Base-by-base conservation (phyloP, 2,888 invertebrate species). In the Epirrhoe tristata region DNA sequence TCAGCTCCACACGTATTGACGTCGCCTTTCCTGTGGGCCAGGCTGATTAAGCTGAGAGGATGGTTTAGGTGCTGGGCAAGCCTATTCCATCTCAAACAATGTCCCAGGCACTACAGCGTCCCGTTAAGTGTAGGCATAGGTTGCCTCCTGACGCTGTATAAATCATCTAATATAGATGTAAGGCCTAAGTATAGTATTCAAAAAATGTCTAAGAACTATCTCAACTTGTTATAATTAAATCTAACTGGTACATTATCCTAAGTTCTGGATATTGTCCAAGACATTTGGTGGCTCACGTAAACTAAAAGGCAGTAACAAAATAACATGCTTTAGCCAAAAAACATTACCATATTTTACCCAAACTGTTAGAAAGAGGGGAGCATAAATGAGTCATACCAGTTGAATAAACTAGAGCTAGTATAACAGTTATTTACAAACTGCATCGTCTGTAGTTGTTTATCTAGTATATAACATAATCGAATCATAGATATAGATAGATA, bases 201-300 rank as follows among this genome's bases (percentile, higher is more conserved):
- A n/a, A 24, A 24, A 24, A 24, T 24, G 24, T 24, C 24, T 24
- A 24, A 2, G 24, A 24, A 24, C 39, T 52, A 39, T 46, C 32
- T 46, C 5, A 52, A 6, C 8, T 5, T 54, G 46, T 43, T 51
- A 31, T 34, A 6, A 43, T 52, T 50, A 36, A 43, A 39, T 5
- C 50, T 16, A 64, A 55, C 6, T 16, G 8, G 39, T 59, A 46
- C 31, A 59, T 63, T 56, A 59, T 58, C 34, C 24, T 36, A 66
- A 39, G 34, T 52, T 61, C 61, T 68, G 67, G 67, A 53, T 48
- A 17, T 24, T 32, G 24, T 58, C 67, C 67, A 68, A 68, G 52
- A 32, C 48, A 60, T 46, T 57, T 43, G 39, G 46, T 63, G 58
- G 63, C 63, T 67, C 62, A 63, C 51, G 51, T 24, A 50, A n/a